These are phyloP conservation scores for Sturmia bella DNA, from an alignment of 2,888 invertebrate genomes.

Conservation along the genomic window DNA sequence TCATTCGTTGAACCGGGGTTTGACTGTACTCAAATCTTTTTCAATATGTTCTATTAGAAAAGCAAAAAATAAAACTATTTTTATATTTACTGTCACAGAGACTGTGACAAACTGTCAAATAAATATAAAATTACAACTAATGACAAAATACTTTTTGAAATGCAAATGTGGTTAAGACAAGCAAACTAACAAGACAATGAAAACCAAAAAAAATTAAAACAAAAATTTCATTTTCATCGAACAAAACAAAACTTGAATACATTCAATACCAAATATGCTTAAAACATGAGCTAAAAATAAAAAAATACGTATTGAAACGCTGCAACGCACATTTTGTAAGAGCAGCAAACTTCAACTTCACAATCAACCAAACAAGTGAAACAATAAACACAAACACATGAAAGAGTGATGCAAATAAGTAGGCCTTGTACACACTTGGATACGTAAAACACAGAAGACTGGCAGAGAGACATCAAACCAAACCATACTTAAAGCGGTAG, in stretches of 20 bases:
- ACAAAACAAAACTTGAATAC: slow-evolving; percentile 20
- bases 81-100: slow-evolving; percentile 68
- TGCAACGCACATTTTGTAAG: slow-evolving; percentile 39
- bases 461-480: slow-evolving; percentile 39
- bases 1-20: too few relatives aligned
- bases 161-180: slow-evolving; percentile 72
- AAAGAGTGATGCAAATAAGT: slow-evolving; percentile 52
- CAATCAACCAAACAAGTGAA: slow-evolving; percentile 32
- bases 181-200: slow-evolving; percentile 56
- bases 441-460: slow-evolving; percentile 49
- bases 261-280: slow-evolving; percentile 54
- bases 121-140: slow-evolving; percentile 72
- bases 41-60: background rate
- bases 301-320: slow-evolving; percentile 51
- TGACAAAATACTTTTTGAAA: slow-evolving; percentile 74
- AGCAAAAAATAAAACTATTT: slow-evolving; percentile 13
- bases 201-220: slow-evolving; percentile 23
- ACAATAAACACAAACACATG: slow-evolving; percentile 61
- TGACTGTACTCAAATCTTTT: background rate
- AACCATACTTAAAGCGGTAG: slow-evolving; percentile 60
- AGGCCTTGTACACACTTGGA: slow-evolving; percentile 11
- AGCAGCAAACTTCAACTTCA: slow-evolving; percentile 9
- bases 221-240: slow-evolving; percentile 5
- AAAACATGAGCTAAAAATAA: slow-evolving; percentile 38
- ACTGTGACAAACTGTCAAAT: slow-evolving; percentile 74